Base-by-base conservation (phyloP, 1,140 invertebrate species). In the Leptinotarsa texana region DNA sequence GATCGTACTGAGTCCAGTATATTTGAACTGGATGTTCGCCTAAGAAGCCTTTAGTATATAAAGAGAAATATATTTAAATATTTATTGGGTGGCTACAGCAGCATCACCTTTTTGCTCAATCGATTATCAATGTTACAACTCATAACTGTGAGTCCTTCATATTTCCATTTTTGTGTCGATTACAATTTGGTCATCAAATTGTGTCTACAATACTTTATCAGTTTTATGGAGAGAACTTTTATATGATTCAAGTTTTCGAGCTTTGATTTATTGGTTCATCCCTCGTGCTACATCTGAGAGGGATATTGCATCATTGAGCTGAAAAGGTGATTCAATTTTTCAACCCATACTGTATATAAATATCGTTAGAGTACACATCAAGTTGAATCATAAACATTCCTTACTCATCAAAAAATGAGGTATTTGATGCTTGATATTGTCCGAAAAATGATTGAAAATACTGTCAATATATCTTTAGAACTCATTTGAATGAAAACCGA, bases 31-130 rank as follows among this genome's bases (percentile, higher is more conserved):
- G 80, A 84, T 82, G 80, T 84, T 84, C 79, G 83, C 83, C 82
- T 84, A 83, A 83, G 79, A 76, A 82, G 83, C 83, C 83, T 84
- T 83, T 84, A 83, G 83, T 80, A 80, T 81, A 79, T 80, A 76
- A 78, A 79, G 74, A 75, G 74, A 77, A 73, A 65, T 69, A 75
- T 63, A 75, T 75, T 69, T 51, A 63, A 69, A 62, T 67, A 74
- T 74, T 51, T 51, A 74, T 74, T 69, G 49, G 73, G 67, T 63
- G 66, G 62, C 18, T 57, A 69, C 51, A 63, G 0, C n/a, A 18
- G 51, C 15, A 57, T 57, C n/a, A 57, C 51, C 51, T 57, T 42
- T 42, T 42, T 2, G 33, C 33, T 42, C 33, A 42, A 42, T 42
- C 8, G 11, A 42, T 42, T 42, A 11, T 42, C 33, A 42, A 42